phyloP scores from a whole-genome alignment of 2,113 vertebrate species.

The Ammodramus savannarum region DNA sequence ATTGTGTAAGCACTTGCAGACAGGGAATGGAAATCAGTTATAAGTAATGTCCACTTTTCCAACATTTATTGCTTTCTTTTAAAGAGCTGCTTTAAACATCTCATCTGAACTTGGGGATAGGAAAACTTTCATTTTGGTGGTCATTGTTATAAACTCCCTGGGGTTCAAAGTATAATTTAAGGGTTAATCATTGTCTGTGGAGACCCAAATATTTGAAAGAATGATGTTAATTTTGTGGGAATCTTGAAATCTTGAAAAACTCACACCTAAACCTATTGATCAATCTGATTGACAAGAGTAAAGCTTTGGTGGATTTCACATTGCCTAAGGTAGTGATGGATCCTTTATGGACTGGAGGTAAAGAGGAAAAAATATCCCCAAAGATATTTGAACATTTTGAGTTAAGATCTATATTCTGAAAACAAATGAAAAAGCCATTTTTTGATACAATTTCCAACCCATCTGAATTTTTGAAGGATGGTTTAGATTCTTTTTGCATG shows the following conservation, averaged over 20 bases:
- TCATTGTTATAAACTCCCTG: background rate
- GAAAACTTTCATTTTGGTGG: background rate
- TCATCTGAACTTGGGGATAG: background rate
- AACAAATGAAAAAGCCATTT: background rate
- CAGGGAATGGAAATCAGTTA: background rate
- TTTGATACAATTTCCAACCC: background rate
- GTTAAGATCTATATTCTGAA: background rate
- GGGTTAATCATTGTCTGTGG: background rate
- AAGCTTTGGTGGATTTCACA: background rate
- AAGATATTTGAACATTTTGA: background rate
- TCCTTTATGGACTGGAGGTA: background rate
- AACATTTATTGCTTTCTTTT: background rate
- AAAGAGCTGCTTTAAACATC: background rate
- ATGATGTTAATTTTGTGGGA: background rate
- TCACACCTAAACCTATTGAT: rapidly evolving
- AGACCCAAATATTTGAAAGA: background rate
- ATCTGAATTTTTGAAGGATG: background rate
- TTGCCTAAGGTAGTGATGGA: background rate
- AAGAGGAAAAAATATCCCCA: background rate
- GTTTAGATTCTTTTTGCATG: background rate
- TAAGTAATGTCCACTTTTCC: background rate
- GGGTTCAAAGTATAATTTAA: background rate
- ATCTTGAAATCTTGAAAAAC: background rate
- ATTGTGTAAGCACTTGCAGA: conserved; percentile 14
- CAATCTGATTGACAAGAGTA: background rate